phyloP scores from a whole-genome alignment of 2,797 vertebrate species.

The Girardinus metallicus region DNA sequence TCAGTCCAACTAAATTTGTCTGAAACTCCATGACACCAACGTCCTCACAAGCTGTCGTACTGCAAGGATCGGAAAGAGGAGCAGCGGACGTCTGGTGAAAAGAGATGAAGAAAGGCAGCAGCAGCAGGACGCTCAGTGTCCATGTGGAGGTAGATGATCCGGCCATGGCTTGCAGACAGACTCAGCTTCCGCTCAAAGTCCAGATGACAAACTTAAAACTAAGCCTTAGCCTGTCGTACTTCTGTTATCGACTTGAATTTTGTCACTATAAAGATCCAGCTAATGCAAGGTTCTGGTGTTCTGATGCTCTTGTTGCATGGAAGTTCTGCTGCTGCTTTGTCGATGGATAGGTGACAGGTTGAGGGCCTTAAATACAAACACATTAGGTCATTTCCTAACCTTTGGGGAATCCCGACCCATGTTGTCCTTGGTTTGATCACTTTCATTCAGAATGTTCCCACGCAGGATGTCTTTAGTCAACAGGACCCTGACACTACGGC shows the following conservation, averaged over 20 bases:
- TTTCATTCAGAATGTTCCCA: conserved; percentile 40
- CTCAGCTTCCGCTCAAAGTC: neutral
- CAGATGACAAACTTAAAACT: neutral
- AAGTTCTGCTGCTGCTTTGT: conserved; percentile 20
- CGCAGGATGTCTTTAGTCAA: conserved; percentile 52
- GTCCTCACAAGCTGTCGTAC: fast-evolving
- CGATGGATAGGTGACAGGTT: conserved; percentile 8
- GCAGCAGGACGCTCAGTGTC: conserved; percentile 28
- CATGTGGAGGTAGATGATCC: conserved; percentile 4
- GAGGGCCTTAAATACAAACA: conserved; percentile 45
- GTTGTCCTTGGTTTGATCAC: conserved; percentile 29
- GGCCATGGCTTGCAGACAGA: conserved; percentile 22
- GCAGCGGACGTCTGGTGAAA: neutral
- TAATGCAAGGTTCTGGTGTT: neutral
- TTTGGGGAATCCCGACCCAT: conserved; percentile 55
- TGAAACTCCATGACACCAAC: fast-evolving
- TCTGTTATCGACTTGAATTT: neutral
- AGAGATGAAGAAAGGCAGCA: conserved; percentile 30
- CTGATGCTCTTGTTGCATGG: neutral
- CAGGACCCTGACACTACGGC: conserved; percentile 31
- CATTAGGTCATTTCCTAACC: conserved; percentile 42
- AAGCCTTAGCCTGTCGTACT: neutral
- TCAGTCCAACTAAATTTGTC: fast-evolving
- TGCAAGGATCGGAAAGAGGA: neutral
- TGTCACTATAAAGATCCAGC: neutral